These are phyloP conservation scores for Schlechtendalia chinensis DNA, from an alignment of 1,140 invertebrate species.

Conservation along the genomic window DNA sequence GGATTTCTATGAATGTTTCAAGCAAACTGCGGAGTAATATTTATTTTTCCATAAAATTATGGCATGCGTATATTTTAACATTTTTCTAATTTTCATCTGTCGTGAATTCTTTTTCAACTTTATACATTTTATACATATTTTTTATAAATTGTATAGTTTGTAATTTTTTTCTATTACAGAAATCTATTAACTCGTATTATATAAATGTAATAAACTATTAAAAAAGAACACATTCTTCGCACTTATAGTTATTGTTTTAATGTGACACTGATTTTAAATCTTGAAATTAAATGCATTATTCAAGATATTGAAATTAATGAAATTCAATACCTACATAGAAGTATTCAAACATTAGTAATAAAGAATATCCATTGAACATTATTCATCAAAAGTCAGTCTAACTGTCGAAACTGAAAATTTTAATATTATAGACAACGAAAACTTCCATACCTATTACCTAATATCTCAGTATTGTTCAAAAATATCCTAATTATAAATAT, in stretches of 20 bases:
- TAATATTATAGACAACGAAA: not conserved
- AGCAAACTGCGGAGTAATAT: too few species aligned
- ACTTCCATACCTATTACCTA: not conserved
- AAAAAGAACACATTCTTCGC: not conserved
- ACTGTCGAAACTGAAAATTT: not conserved
- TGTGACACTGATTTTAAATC: not conserved
- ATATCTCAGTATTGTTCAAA: too few species aligned
- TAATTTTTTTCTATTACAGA: too few species aligned
- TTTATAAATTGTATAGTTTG: too few species aligned
- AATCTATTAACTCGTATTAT: too few species aligned
- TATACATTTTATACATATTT: too few species aligned
- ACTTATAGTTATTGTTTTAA: not conserved
- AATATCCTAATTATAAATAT: too few species aligned
- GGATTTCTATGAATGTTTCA: too few species aligned
- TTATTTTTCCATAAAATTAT: too few species aligned
- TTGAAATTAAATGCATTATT: conserved; percentile 15
- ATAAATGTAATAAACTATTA: not conserved
- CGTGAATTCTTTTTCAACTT: too few species aligned
- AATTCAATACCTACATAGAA: conserved; percentile 15
- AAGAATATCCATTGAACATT: not conserved
- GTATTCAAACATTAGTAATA: conserved; percentile 19
- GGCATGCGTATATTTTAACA: too few species aligned
- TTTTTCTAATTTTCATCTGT: too few species aligned
- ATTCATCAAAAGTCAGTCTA: not conserved
- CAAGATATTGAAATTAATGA: conserved; percentile 3